phyloP scores from a whole-genome alignment of 2,797 vertebrate species.

The Spatula versicolor region DNA sequence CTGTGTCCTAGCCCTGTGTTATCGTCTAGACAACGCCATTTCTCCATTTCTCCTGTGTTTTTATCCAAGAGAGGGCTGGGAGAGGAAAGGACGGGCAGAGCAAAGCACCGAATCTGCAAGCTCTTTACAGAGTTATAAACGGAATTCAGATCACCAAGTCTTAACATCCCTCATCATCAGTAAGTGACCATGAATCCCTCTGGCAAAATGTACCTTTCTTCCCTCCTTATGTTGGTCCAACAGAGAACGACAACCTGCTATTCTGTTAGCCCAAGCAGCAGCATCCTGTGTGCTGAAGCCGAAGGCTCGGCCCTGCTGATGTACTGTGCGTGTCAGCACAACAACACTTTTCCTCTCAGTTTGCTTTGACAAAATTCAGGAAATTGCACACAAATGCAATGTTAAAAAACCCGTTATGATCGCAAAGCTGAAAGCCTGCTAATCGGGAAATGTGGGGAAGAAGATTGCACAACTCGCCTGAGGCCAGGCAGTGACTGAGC shows the following conservation, averaged over 20 bases:
- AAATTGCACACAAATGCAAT: neutral
- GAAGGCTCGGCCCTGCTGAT: neutral
- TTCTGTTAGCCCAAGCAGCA: neutral
- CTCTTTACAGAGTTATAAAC: neutral
- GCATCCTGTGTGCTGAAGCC: neutral
- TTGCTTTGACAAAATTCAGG: conserved; percentile 11
- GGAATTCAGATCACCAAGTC: neutral
- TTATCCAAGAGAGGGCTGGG: neutral
- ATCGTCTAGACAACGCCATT: conserved; percentile 53
- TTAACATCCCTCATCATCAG: neutral
- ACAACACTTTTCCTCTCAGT: neutral
- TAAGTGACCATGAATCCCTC: neutral
- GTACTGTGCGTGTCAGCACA: neutral
- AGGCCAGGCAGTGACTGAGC: rapidly evolving
- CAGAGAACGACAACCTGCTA: neutral
- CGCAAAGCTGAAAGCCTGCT: neutral
- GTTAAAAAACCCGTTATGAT: neutral
- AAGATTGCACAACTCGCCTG: neutral
- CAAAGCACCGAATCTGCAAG: neutral
- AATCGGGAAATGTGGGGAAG: neutral
- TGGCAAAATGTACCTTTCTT: neutral
- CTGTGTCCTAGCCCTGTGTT: conserved; percentile 55
- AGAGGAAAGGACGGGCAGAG: conserved; percentile 5
- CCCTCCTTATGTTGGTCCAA: neutral
- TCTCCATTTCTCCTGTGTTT: conserved; percentile 31